These are phyloP conservation scores for Falco naumanni DNA, from an alignment of 2,797 vertebrate species.

Conservation along the genomic window DNA sequence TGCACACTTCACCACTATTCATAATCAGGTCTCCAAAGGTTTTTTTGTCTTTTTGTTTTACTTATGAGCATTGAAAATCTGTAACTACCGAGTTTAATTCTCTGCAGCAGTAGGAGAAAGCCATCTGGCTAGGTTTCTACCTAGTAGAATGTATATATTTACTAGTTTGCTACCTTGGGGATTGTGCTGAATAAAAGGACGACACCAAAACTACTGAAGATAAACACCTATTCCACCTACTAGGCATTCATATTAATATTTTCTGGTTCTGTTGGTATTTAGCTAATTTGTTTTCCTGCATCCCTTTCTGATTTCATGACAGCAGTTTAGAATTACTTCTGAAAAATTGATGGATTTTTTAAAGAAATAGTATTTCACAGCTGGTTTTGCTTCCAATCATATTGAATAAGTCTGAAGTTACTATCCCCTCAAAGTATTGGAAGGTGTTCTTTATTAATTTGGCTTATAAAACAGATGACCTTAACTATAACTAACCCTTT, in stretches of 20 bases:
- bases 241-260: not conserved
- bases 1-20: not conserved
- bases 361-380: not conserved
- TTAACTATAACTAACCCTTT: not conserved
- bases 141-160: not conserved
- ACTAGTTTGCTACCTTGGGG: not conserved
- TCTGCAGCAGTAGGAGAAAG: not conserved
- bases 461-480: not conserved
- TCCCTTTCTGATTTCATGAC: not conserved
- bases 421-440: not conserved
- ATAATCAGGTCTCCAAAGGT: not conserved
- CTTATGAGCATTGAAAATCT: not conserved
- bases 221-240: not conserved
- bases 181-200: not conserved
- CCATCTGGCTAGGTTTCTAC: not conserved
- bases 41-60: not conserved
- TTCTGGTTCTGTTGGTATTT: not conserved
- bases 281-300: not conserved
- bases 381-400: not conserved
- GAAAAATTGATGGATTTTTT: not conserved
- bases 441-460: not conserved
- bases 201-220: not conserved
- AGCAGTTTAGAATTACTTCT: not conserved
- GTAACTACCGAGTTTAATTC: not conserved
- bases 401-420: not conserved